Percentiles rank a stretch among this genome's conserved stretches.
Evolutionary conservation across 1,140 invertebrate species (phyloP).

Genomic region (Neodiprion fabricii): DNA sequence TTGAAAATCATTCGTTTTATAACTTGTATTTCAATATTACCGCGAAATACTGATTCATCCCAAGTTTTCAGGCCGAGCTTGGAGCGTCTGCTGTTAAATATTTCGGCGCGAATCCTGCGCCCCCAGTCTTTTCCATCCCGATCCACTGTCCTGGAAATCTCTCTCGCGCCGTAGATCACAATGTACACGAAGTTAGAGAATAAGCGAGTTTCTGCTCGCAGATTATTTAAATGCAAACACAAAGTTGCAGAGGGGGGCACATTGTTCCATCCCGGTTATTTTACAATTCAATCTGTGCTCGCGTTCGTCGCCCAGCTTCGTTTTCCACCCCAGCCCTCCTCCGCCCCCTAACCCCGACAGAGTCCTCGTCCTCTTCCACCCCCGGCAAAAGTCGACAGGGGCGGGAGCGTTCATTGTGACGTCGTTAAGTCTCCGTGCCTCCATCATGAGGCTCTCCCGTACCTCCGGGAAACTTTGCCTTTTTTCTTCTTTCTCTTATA

Average conservation of each 20-base stretch:
- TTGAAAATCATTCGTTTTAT: no score
- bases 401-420: constrained; percentile 52
- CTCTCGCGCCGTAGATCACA: not conserved
- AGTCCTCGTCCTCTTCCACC: constrained; percentile 12
- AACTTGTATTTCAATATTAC: no score
- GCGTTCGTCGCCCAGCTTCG: constrained; percentile 24
- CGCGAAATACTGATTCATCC: no score
- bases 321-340: constrained; percentile 23
- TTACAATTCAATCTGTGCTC: constrained; percentile 57
- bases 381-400: not conserved
- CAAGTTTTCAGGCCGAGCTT: no score
- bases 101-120: not conserved
- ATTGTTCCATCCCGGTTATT: constrained; percentile 57
- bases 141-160: constrained; percentile 1
- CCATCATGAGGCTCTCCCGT: constrained; percentile 19
- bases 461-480: not conserved
- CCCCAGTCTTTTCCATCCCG: not conserved
- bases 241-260: constrained; percentile 54
- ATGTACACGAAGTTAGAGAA: constrained; percentile 13
- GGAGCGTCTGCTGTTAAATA: not conserved
- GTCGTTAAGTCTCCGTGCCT: constrained; percentile 50
- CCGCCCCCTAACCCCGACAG: constrained; percentile 10
- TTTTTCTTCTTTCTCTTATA: not conserved
- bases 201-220: constrained; percentile 36
- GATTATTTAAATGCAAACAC: constrained; percentile 61